Evolutionary conservation across 2,113 vertebrate species (phyloP), one percentile per base, ranked within the genome.

Genomic region (Tachuris rubrigastra): DNA sequence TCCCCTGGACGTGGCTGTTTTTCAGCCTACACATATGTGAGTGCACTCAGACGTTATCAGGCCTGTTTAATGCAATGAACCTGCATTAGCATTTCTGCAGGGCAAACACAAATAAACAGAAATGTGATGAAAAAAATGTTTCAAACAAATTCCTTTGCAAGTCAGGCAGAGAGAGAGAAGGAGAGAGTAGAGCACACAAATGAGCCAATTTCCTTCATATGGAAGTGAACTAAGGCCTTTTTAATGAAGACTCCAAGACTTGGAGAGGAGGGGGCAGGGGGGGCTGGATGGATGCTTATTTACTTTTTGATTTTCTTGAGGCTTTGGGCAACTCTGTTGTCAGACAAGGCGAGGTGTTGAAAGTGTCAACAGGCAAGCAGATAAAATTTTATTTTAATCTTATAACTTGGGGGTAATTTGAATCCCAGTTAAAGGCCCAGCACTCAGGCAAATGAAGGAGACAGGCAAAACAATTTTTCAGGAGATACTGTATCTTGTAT

Each of bases 71-170:
- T 68, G 66, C 94, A 85, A 94, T 89, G 94, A 96, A 93, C 81
- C 89, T 71, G 46, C 71, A 94, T 95, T 90, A 94, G 79, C 89
- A 94, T 97, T 97, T 97, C 98, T 98, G 92, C 97, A 90, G 98
- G 98, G 97, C 97, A 98, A 98, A 98, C 97, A 94, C 95, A 96
- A 97, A 96, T 98, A 98, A 97, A 98, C 97, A 97, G 97, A 97
- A 96, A 96, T 82, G 96, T 49, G 18, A 81, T 21, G 77, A 81
- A 96, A 98, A 98, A 92, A 96, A 96, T 55, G 81, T 90, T 97
- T 93, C 66, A 68, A 93, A 90, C 89, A 95, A 96, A 94, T 95
- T 94, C 88, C 91, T 93, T 88, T 93, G 89, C 90, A 94, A 97
- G 90, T 86, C 94, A 97, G 93, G 76, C 90, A 95, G 90, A 94